A percentile compares a stretch with the other conserved stretches of the same genome.
phyloP scores from a whole-genome alignment of 2,888 invertebrate species.

The Agrotis exclamationis region DNA sequence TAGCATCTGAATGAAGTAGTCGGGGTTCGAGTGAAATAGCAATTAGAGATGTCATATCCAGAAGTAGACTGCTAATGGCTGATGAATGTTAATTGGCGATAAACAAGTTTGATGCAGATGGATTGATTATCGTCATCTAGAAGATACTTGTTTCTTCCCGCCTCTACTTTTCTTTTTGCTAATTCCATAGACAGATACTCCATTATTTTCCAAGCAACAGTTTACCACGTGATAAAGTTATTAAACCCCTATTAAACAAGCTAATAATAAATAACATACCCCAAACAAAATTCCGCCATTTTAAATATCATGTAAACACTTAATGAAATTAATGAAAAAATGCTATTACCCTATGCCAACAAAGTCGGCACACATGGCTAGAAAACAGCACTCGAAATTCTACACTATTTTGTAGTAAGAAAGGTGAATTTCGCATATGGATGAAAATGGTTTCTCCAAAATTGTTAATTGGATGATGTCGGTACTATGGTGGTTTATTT shows the following conservation, averaged over 20 bases:
- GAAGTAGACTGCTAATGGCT: too few species aligned
- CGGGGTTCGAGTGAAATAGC: too few species aligned
- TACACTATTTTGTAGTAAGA: constrained; percentile 3
- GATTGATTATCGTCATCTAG: too few species aligned
- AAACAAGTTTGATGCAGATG: too few species aligned
- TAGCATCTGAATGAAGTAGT: too few species aligned
- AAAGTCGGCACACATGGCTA: constrained; percentile 1
- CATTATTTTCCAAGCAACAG: background rate
- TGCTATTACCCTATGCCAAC: constrained; percentile 36
- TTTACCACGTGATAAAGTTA: background rate
- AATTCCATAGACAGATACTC: background rate
- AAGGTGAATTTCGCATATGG: constrained; percentile 23
- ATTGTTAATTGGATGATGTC: constrained; percentile 51
- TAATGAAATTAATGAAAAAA: constrained; percentile 51
- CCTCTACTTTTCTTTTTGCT: background rate
- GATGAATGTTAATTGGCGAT: too few species aligned
- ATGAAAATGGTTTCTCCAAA: constrained; percentile 45
- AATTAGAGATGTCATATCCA: too few species aligned
- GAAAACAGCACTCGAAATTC: constrained; percentile 22
- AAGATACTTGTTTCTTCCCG: too few species aligned
- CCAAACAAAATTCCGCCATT: background rate
- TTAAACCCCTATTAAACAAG: background rate
- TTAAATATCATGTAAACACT: constrained; percentile 32
- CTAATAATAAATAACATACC: constrained; percentile 15
- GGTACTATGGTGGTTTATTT: constrained; percentile 50